These are phyloP conservation scores for Thecocarcelia acutangulata DNA, from an alignment of 2,888 invertebrate species.

Conservation along the genomic window DNA sequence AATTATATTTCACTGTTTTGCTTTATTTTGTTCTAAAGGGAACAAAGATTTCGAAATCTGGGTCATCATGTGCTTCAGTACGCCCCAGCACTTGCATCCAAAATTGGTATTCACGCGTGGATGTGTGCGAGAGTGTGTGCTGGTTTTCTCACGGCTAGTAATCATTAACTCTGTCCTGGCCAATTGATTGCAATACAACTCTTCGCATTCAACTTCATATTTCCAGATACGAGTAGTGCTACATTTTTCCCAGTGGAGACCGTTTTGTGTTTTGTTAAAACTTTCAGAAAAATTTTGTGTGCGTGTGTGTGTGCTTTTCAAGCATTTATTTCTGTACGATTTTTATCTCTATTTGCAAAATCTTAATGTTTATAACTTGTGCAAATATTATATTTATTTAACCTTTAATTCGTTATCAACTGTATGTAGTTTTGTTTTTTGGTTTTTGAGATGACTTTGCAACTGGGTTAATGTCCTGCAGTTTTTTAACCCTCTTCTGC, in stretches of 20 bases:
- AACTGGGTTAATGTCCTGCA: slow-evolving; percentile 65
- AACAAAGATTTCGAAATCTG: slow-evolving; percentile 38
- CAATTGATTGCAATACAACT: background rate
- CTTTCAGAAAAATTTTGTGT: background rate
- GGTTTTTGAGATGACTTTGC: slow-evolving; percentile 37
- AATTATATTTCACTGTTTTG: slow-evolving; percentile 29
- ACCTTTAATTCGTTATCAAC: slow-evolving; percentile 36
- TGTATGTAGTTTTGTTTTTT: slow-evolving; percentile 2
- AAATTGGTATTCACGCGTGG: background rate
- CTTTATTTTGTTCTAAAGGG: slow-evolving; percentile 27
- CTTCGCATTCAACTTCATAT: too few relatives aligned
- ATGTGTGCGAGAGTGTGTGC: background rate
- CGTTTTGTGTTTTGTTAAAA: background rate
- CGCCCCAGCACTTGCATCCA: slow-evolving; percentile 5
- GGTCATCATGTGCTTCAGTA: slow-evolving; percentile 34
- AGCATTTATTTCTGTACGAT: slow-evolving; percentile 14
- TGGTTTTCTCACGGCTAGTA: background rate
- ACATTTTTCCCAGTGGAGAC: too few relatives aligned
- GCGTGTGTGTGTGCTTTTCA: background rate
- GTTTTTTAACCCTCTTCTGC: slow-evolving; percentile 58
- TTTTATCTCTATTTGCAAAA: slow-evolving; percentile 21
- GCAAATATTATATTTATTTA: slow-evolving; percentile 46
- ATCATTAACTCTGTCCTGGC: slow-evolving; percentile 17
- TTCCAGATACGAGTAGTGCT: background rate
- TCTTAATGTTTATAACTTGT: slow-evolving; percentile 15